Percentiles rank a stretch among this genome's conserved stretches.
phyloP scores from a whole-genome alignment of 2,888 invertebrate genomes.

The Acheta domesticus region DNA sequence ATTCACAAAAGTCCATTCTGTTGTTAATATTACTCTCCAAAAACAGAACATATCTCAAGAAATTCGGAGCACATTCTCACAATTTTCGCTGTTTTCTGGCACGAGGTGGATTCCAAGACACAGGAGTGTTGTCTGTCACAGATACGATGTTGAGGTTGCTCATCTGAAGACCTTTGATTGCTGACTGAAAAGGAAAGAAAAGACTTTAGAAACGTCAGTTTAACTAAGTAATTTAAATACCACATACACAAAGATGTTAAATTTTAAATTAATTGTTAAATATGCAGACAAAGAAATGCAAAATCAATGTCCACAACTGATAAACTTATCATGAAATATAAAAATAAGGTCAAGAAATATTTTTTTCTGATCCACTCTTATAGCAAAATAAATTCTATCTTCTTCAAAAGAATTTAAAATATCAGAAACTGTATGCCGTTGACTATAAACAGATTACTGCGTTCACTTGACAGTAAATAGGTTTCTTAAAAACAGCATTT shows the following conservation, averaged over 20 bases:
- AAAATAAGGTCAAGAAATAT: no score
- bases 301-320: no score
- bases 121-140: conserved; percentile 84
- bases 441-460: no score
- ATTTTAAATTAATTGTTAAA: background rate
- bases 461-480: no score
- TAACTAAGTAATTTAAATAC: background rate
- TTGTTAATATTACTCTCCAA: background rate
- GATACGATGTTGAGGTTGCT: conserved; percentile 86
- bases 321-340: no score
- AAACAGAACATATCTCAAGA: background rate
- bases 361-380: no score
- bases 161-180: conserved; percentile 91
- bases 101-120: conserved; percentile 78
- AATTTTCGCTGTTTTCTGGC: conserved; percentile 81
- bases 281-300: no score
- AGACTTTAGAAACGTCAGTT: conserved; percentile 29
- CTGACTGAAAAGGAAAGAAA: conserved; percentile 61
- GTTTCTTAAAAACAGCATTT: no score
- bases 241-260: background rate
- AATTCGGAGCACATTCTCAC: conserved; percentile 52
- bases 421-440: no score
- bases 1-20: background rate
- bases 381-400: no score
- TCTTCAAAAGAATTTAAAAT: no score